Conservation (phyloP, 1,140 invertebrate genomes). For the Cydia splendana region DNA sequence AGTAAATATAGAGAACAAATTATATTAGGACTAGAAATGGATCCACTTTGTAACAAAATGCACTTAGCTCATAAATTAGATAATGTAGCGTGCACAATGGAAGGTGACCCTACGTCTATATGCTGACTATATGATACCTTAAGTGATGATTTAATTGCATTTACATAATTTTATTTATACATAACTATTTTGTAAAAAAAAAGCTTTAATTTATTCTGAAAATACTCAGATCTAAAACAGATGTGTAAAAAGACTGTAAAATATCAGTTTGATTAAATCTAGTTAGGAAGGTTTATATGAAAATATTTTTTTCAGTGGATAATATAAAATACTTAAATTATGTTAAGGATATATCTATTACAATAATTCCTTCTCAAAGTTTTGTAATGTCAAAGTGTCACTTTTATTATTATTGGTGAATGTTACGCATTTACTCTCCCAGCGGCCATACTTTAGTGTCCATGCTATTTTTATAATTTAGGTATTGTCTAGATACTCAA, state of each 20-base stretch:
- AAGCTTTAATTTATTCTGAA: conserved; percentile 79
- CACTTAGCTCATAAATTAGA: conserved; percentile 93
- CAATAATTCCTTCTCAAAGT: conserved; percentile 16
- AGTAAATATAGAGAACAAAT: conserved; percentile 96
- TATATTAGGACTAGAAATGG: conserved; percentile 90
- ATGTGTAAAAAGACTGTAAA: conserved; percentile 75
- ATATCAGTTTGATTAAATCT: conserved; percentile 65
- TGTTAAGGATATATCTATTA: conserved; percentile 29
- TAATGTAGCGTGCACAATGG: conserved; percentile 93
- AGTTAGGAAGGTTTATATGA: conserved; percentile 49
- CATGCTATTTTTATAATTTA: conserved; percentile 64
- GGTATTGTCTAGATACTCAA: conserved; percentile 40
- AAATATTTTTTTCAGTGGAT: conserved; percentile 51
- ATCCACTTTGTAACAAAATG: conserved; percentile 90
- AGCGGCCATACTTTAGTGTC: conserved; percentile 72
- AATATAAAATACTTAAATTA: conserved; percentile 41
- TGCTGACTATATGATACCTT: conserved; percentile 78
- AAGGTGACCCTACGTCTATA: conserved; percentile 84
- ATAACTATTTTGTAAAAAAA: conserved; percentile 75
- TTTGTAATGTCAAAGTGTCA: conserved; percentile 13
- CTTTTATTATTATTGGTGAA: conserved; percentile 35
- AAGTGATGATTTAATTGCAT: conserved; percentile 75
- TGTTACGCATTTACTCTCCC: conserved; percentile 59
- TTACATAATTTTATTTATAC: conserved; percentile 75
- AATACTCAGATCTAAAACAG: conserved; percentile 72